These are phyloP conservation scores for Elgaria multicarinata DNA, from an alignment of 2,113 vertebrate species.

Conservation along the genomic window DNA sequence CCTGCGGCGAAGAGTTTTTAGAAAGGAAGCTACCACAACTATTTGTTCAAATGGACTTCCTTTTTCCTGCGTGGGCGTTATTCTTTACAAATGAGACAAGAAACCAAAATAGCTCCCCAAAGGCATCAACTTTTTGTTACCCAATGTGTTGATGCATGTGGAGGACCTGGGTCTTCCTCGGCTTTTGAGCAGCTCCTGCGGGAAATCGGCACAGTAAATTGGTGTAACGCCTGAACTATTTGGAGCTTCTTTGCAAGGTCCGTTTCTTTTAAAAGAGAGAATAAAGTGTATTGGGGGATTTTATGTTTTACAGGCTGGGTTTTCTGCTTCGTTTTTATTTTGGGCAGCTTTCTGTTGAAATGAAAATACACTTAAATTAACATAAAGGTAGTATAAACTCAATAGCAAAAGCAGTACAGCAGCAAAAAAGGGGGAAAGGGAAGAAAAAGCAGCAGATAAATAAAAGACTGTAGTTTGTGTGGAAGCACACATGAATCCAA, in stretches of 20 bases:
- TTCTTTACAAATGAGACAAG: constrained; percentile 65
- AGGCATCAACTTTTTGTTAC: not conserved
- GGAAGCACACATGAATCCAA: not conserved
- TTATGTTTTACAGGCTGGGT: too few species aligned
- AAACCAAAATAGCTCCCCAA: constrained; percentile 23
- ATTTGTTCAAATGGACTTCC: constrained; percentile 78
- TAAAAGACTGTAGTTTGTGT: not conserved
- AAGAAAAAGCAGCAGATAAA: not conserved
- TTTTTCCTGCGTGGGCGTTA: constrained; percentile 80
- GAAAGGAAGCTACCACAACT: constrained; percentile 79
- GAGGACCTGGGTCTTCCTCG: too few species aligned
- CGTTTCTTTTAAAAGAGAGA: not conserved
- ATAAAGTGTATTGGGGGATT: too few species aligned
- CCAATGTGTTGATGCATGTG: not conserved
- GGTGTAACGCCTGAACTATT: too few species aligned
- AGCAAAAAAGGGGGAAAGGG: not conserved
- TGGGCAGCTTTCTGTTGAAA: too few species aligned
- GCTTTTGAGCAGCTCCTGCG: not conserved
- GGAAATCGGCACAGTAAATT: not conserved
- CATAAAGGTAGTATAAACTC: not conserved
- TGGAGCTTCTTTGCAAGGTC: not conserved
- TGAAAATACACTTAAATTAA: not conserved
- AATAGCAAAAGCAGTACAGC: not conserved
- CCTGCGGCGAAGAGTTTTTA: constrained; percentile 58
- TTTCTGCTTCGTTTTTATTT: not conserved